phyloP scores from a whole-genome alignment of 2,888 invertebrate genomes.

The Lampropteryx suffumata region DNA sequence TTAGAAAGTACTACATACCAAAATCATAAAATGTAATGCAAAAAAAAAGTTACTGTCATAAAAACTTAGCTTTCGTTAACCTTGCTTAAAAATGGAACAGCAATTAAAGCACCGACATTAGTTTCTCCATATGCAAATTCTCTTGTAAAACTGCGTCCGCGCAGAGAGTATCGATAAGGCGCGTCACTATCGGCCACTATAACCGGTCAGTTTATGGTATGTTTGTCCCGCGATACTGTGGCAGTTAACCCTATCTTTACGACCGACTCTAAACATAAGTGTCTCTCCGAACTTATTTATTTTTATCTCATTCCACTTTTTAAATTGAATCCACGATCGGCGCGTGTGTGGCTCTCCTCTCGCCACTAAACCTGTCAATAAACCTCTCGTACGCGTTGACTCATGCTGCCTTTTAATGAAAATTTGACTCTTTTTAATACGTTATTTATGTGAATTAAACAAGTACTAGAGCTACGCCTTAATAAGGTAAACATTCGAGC shows the following conservation, averaged over 20 bases:
- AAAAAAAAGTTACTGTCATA: too few relatives aligned
- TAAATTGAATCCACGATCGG: constrained; percentile 79
- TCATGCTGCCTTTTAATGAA: constrained; percentile 72
- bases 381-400: constrained; percentile 63
- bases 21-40: too few relatives aligned
- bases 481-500: constrained; percentile 63
- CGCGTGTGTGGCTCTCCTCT: constrained; percentile 75
- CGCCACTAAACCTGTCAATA: constrained; percentile 78
- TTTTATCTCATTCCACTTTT: constrained; percentile 81
- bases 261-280: constrained; percentile 81
- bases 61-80: constrained; percentile 2
- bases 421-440: constrained; percentile 71
- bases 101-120: constrained; percentile 17
- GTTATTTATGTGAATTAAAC: constrained; percentile 71
- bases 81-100: constrained; percentile 3
- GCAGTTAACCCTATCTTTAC: constrained; percentile 83
- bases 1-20: too few relatives aligned
- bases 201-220: constrained; percentile 80
- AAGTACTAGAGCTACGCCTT: constrained; percentile 60
- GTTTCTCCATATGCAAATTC: constrained; percentile 23
- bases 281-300: constrained; percentile 81
- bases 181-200: constrained; percentile 63
- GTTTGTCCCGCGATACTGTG: constrained; percentile 77
- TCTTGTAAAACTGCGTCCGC: constrained; percentile 20
- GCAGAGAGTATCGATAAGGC: constrained; percentile 42